phyloP scores from a whole-genome alignment of 2,888 invertebrate genomes.

The Morpho deidamia region DNA sequence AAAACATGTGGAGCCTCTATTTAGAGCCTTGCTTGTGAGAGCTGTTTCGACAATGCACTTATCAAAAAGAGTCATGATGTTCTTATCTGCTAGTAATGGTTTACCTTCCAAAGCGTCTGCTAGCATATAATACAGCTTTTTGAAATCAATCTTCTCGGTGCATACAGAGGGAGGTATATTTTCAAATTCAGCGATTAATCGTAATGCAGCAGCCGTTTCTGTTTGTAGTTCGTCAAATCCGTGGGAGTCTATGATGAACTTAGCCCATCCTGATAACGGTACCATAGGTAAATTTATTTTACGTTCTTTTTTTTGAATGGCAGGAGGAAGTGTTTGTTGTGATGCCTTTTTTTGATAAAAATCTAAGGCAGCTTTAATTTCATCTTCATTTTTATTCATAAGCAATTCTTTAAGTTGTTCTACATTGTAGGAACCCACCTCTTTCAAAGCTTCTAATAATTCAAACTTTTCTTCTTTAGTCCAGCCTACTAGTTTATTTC shows the following conservation, averaged over 20 bases:
- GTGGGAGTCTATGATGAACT: conserved; percentile 43
- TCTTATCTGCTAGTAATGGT: conserved; percentile 36
- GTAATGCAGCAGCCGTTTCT: conserved; percentile 48
- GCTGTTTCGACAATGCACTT: conserved; percentile 58
- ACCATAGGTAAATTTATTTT: conserved; percentile 29
- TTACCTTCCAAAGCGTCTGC: conserved; percentile 65
- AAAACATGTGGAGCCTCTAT: conserved; percentile 32
- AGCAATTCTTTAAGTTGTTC: conserved; percentile 35
- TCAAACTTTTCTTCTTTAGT: conserved; percentile 48
- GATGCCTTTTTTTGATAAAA: conserved; percentile 40
- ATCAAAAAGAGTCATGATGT: conserved; percentile 36
- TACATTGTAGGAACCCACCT: conserved; percentile 35
- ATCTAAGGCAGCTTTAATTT: conserved; percentile 41
- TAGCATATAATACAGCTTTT: conserved; percentile 47
- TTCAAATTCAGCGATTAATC: conserved; percentile 60
- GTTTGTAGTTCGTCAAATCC: conserved; percentile 45
- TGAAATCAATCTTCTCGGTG: conserved; percentile 50
- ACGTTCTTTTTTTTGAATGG: conserved; percentile 17
- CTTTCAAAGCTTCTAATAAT: conserved; percentile 42
- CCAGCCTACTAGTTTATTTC: conserved; percentile 39
- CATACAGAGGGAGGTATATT: conserved; percentile 37
- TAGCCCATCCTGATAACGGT: conserved; percentile 53
- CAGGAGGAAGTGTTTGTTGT: conserved; percentile 17
- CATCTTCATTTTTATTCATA: conserved; percentile 37
- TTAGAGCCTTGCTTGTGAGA: conserved; percentile 47